A percentile compares a stretch with the other conserved stretches of the same genome.
Evolutionary conservation across 2,888 invertebrate species (phyloP).

Genomic region (Drepanosiphum platanoidis): DNA sequence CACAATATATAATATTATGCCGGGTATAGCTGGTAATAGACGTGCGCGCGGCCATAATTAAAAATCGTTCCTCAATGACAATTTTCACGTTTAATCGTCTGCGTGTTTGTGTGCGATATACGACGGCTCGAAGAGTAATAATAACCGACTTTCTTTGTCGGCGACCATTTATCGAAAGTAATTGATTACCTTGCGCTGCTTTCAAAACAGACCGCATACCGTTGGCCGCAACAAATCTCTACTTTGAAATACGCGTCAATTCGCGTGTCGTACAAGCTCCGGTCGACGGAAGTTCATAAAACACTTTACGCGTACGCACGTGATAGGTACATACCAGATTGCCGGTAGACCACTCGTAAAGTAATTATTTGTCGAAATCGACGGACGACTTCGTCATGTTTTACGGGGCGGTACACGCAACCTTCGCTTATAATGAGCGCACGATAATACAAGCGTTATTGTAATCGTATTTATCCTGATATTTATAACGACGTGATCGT

Average conservation of each 20-base stretch:
- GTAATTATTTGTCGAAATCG: no score
- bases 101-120: background rate
- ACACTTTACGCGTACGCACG: background rate
- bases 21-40: background rate
- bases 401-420: no score
- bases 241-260: background rate
- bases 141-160: conserved; percentile 21
- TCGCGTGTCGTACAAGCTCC: no score
- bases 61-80: background rate
- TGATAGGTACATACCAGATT: no score
- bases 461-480: no score
- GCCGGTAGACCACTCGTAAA: no score
- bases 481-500: no score
- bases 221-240: background rate
- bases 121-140: background rate
- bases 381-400: no score
- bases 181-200: conserved; percentile 36
- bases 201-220: background rate
- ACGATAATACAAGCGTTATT: no score
- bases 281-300: background rate
- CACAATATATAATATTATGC: background rate
- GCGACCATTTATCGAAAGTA: conserved; percentile 8
- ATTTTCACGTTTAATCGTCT: background rate
- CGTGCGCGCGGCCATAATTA: background rate
- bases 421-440: no score